A percentile compares a stretch with the other conserved stretches of the same genome.
Evolutionary conservation across 1,140 invertebrate species (phyloP).

Genomic region (Caenorhabditis remanei): DNA sequence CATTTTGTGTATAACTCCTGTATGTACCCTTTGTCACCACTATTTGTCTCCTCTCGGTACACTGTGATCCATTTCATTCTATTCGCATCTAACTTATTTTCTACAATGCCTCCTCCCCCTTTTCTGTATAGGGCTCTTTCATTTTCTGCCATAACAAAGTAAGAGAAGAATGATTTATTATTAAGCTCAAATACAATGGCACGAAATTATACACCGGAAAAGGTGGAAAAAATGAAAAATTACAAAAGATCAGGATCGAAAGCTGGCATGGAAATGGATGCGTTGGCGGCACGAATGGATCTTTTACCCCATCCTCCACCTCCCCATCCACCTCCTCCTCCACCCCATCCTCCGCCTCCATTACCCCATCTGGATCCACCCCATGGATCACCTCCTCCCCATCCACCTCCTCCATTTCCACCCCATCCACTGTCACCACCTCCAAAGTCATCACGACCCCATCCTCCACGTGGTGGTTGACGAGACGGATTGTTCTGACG

Average conservation of each 20-base stretch:
- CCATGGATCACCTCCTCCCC: conserved; percentile 50
- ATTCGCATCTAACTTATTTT: not conserved
- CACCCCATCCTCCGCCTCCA: not conserved
- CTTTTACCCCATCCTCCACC: conserved; percentile 22
- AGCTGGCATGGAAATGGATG: conserved; percentile 24
- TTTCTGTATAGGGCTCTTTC: conserved; percentile 40
- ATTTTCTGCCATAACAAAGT: not conserved
- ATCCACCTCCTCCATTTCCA: conserved; percentile 53
- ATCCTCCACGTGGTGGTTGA: conserved; percentile 39
- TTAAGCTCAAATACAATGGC: not conserved
- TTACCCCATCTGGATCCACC: conserved; percentile 55
- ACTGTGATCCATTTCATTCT: conserved; percentile 24
- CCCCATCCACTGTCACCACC: conserved; percentile 26
- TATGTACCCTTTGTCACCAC: not conserved
- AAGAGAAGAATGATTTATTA: conserved; percentile 18
- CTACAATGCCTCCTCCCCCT: not conserved
- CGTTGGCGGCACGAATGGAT: conserved; percentile 40
- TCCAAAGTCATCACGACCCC: conserved; percentile 34
- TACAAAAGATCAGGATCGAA: conserved; percentile 39
- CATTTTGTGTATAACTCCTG: not conserved
- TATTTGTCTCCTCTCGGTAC: not conserved
- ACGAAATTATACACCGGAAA: not conserved
- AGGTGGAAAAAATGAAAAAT: not conserved
- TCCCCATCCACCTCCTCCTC: conserved; percentile 38
- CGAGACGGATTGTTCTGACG: conserved; percentile 22